These are phyloP conservation scores for Macropodus opercularis DNA, from an alignment of 2,797 vertebrate genomes.

Conservation along the genomic window DNA sequence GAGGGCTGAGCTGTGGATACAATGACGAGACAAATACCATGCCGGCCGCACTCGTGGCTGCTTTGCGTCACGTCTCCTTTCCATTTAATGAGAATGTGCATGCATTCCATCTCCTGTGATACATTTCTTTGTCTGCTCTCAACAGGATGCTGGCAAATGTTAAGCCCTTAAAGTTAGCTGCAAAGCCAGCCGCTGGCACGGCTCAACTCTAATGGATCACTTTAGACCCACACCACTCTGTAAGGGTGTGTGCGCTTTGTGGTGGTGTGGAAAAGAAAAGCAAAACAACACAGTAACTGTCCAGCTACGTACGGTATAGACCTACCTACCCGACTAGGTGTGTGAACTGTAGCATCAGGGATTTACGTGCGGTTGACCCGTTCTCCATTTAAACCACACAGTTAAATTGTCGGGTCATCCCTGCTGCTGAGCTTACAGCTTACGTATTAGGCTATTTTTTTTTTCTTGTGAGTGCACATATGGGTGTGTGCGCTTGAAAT, in stretches of 20 bases:
- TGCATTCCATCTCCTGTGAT: constrained; percentile 7
- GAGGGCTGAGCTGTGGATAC: constrained; percentile 34
- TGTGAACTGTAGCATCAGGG: too few species aligned
- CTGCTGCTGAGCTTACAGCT: not conserved
- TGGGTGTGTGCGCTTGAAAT: not conserved
- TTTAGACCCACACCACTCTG: constrained; percentile 16
- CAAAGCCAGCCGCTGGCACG: constrained; percentile 29
- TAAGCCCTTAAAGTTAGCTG: constrained; percentile 40
- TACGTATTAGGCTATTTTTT: not conserved
- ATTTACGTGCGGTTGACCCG: constrained; percentile 5
- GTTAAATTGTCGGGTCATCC: not conserved
- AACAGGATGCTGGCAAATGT: constrained; percentile 36
- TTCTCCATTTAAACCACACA: constrained; percentile 12
- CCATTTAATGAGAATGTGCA: not conserved
- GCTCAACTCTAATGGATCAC: constrained; percentile 20
- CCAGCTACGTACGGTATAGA: too few species aligned
- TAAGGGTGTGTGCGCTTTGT: not conserved
- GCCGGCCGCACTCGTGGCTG: constrained; percentile 5
- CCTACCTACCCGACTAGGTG: too few species aligned
- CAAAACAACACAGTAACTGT: too few species aligned
- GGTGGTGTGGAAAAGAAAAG: too few species aligned
- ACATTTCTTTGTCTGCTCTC: constrained; percentile 39
- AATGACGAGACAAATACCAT: constrained; percentile 24
- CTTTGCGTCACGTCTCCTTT: constrained; percentile 4
- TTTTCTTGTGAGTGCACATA: not conserved